Conservation (phyloP, 2,888 invertebrate species). For the Trissoscelio sp. region DNA sequence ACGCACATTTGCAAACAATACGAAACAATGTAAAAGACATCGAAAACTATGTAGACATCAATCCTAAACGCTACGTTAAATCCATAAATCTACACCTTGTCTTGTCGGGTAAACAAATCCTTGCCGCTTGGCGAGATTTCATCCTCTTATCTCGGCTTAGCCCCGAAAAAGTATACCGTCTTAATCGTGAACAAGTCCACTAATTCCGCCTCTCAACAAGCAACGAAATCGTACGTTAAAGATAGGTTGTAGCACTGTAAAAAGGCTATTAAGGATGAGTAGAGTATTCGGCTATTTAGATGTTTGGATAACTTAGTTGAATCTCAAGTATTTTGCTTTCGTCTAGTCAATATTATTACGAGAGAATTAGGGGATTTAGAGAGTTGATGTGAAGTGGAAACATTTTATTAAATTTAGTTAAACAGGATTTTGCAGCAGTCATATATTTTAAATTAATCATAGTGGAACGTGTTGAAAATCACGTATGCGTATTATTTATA, state of each 20-base stretch:
- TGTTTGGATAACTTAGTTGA: not conserved
- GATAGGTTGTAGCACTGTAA: not conserved
- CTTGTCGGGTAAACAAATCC: slow-evolving; percentile 32
- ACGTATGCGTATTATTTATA: not conserved
- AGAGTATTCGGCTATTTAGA: not conserved
- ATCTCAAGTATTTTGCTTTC: not conserved
- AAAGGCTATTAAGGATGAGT: not conserved
- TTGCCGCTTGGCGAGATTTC: slow-evolving; percentile 29
- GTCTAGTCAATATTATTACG: not conserved
- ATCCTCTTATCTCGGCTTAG: slow-evolving; percentile 56
- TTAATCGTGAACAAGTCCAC: slow-evolving; percentile 50
- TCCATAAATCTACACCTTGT: slow-evolving; percentile 35
- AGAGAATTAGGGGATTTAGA: not conserved
- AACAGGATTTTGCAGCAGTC: slow-evolving; percentile 1
- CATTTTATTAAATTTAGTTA: not conserved
- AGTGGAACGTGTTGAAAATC: slow-evolving; percentile 1
- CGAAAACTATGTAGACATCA: slow-evolving; percentile 11
- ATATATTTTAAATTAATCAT: not conserved
- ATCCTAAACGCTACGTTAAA: slow-evolving; percentile 24
- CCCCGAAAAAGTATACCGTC: slow-evolving; percentile 51
- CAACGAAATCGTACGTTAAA: slow-evolving; percentile 16
- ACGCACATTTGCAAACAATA: slow-evolving; percentile 42
- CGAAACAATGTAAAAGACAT: not conserved
- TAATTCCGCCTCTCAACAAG: slow-evolving; percentile 35
- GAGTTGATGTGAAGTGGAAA: not conserved